A percentile compares a stretch with the other conserved stretches of the same genome.
These are phyloP conservation scores for Chaetoderma sp. DNA, from an alignment of 2,888 invertebrate species.

Conservation along the genomic window DNA sequence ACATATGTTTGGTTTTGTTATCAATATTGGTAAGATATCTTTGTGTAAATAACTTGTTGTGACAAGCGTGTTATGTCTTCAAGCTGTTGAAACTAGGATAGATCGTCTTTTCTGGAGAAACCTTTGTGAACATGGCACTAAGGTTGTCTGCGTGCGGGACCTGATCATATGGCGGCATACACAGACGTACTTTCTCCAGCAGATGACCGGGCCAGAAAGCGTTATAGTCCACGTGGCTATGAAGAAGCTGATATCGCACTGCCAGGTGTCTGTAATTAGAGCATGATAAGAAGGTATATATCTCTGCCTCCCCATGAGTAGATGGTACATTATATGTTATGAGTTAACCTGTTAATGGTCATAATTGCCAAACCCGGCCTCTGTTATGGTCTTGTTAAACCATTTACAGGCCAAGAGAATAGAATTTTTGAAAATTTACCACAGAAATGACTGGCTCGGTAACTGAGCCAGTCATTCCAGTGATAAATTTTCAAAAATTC, in stretches of 20 bases:
- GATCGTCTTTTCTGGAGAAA: slow-evolving; percentile 31
- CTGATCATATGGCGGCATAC: slow-evolving; percentile 51
- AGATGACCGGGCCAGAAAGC: slow-evolving; percentile 66
- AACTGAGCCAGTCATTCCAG: too few relatives aligned
- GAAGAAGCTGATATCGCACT: slow-evolving; percentile 44
- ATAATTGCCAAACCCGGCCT: too few relatives aligned
- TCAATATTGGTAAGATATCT: too few relatives aligned
- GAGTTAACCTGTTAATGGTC: too few relatives aligned
- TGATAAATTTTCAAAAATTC: too few relatives aligned
- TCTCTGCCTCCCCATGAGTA: neutral
- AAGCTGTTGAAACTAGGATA: slow-evolving; percentile 47
- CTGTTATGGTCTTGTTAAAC: too few relatives aligned
- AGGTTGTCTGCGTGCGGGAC: slow-evolving; percentile 21
- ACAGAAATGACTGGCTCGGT: too few relatives aligned
- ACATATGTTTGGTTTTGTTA: too few relatives aligned
- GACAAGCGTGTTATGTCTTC: slow-evolving; percentile 50
- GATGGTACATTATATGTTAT: neutral
- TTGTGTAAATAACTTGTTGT: too few relatives aligned
- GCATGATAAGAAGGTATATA: neutral
- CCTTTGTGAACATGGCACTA: slow-evolving; percentile 44
- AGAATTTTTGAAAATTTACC: too few relatives aligned
- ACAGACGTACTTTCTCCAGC: slow-evolving; percentile 59
- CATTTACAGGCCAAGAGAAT: too few relatives aligned
- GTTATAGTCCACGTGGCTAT: slow-evolving; percentile 43
- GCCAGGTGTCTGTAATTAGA: slow-evolving; percentile 44